These are phyloP conservation scores for Athalia cordata DNA, from an alignment of 2,888 invertebrate genomes.

Conservation along the genomic window DNA sequence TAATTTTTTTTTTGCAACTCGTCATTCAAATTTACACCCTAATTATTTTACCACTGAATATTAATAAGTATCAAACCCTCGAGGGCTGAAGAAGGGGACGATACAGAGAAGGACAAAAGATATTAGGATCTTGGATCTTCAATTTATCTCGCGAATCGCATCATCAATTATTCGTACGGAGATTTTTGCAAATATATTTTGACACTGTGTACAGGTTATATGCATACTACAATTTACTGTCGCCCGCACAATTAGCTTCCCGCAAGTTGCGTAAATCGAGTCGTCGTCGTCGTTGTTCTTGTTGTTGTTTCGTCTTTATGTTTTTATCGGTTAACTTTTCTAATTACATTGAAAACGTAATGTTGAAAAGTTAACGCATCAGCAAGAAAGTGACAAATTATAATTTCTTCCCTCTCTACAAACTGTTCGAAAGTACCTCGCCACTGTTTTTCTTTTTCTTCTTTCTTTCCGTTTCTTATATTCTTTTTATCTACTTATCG, in stretches of 20 bases:
- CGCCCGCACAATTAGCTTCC: neutral
- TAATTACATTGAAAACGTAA: slow-evolving; percentile 40
- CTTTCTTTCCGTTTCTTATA: neutral
- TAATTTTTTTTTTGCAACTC: neutral
- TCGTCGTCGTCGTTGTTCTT: neutral
- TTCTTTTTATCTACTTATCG: neutral
- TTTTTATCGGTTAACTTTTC: slow-evolving; percentile 41
- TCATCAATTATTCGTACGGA: no score
- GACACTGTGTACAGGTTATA: neutral
- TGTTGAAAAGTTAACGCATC: slow-evolving; percentile 32
- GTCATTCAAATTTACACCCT: no score
- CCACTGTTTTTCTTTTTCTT: neutral
- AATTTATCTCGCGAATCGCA: no score
- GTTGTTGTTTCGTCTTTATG: slow-evolving; percentile 5
- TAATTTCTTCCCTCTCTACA: neutral
- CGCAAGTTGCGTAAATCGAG: neutral
- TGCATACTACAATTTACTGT: neutral
- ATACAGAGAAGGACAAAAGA: neutral
- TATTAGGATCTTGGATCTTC: neutral
- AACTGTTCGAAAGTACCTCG: neutral
- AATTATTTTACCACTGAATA: no score
- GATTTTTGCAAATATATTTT: neutral
- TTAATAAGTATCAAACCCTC: no score
- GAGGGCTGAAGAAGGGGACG: no score
- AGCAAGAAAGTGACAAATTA: slow-evolving; percentile 12